Base-by-base conservation (phyloP, 2,888 invertebrate genomes). In the Venustoraphidia nigricollis region DNA sequence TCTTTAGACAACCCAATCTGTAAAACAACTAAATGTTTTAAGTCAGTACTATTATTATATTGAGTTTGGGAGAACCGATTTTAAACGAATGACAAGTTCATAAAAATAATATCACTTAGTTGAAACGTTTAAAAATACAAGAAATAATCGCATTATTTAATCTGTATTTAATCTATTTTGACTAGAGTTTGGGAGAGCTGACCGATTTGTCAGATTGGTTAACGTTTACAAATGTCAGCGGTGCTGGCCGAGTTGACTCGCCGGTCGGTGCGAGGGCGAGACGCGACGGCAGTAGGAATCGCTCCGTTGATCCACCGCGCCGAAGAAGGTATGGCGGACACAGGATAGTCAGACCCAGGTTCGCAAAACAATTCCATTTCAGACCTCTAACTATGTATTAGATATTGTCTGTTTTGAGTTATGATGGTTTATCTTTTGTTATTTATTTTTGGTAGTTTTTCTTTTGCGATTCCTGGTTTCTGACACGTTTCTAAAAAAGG, bases 311-410 rank as follows among this genome's bases (percentile, higher is more conserved):
- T 60, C 54, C 56, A 46, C 53, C 55, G 49, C 55, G 57, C 47
- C 57, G 66, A 53, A 55, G 56, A 53, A 65, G 64, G 64, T 64
- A 63, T 60, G 60, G 60, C 54, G 62, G 60, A 53, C 58, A 62
- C 56, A 59, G 63, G 60, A 62, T 60, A 55, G 56, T 58, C 55
- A 59, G 65, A 58, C 62, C 63, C 59, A 65, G 64, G 65, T 65
- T 63, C 55, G 62, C 60, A 52, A 45, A 54, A 27, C 27, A 27
- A 27, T 27, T 27, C 27, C 27, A 27, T 27, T 27, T 27, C 27
- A 27, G 27, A 27, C 27, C 27, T 27, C 27, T 27, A 27, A 27
- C 27, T 27, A 27, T 27, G 27, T 27, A 27, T 27, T 27, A 27
- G 27, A 27, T 27, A 27, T 27, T 27, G 27, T 27, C 27, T 27